Base-by-base conservation (phyloP, 2,113 vertebrate genomes). In the Aplodontia rufa region DNA sequence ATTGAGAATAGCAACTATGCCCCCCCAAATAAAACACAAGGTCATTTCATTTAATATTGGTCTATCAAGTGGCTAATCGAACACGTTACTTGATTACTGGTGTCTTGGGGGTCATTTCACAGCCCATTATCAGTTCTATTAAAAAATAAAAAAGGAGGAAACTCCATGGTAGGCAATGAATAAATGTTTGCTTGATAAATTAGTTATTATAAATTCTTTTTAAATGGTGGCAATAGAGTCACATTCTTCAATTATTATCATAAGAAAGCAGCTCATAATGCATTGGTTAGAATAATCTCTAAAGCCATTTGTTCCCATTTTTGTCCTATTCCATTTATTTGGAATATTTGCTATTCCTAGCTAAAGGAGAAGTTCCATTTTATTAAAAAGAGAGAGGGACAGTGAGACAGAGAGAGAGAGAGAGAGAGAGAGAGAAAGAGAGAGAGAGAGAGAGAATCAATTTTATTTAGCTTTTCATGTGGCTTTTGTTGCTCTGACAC, bases 101-200 rank as follows among this genome's bases (percentile, higher is more conserved):
- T 89, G 28, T 91, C 79, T 93, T 45, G 26, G 45, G 37, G 55
- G 20, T 85, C 55, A 87, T 91, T 32, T 95, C 78, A 68, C 68
- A 28, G 45, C 13, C 51, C 71, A 45, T 22, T 91, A 51, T 7
- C 2, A 72, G 37, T 87, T 87, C 14, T 93, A 7, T 68, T 87
- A 82, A 93, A 93, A 53, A 91, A 81, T 42, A 17, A 85, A 85
- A 58, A 28, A n/a, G 32, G 51, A 37, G 76, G 68, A 87, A 92
- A 47, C 35, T 42, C 78, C 35, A 53, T 30, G 47, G 35, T 87
- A 60, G 42, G 24, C 64, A 71, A 9, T 93, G 17, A 69, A 84
- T 94, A 92, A 75, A 84, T 66, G 5, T 74, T 81, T 88, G 24
- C 58, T 76, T 22, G 86, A 75, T 40, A 74, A 90, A 49, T 92